Evolutionary conservation across 1,140 invertebrate species (phyloP).

Genomic region (Drosophila lowei): DNA sequence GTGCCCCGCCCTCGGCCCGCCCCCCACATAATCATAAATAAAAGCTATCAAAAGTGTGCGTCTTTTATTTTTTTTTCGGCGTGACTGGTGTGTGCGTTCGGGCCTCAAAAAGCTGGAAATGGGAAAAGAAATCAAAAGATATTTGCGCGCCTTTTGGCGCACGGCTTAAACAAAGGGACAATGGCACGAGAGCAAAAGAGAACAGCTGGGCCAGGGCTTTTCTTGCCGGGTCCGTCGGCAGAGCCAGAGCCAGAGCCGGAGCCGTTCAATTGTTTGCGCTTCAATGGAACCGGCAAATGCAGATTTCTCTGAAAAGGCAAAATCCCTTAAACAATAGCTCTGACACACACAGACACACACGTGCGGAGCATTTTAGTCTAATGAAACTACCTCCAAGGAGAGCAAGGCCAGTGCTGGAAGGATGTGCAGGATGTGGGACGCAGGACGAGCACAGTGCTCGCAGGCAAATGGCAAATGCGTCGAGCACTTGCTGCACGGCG

Average conservation of each 20-base stretch:
- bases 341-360: conserved; percentile 26
- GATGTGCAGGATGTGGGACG: conserved; percentile 22
- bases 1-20: neutral
- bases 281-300: conserved; percentile 69
- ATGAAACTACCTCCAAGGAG: conserved; percentile 60
- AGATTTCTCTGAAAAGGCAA: conserved; percentile 62
- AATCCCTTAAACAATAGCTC: conserved; percentile 68
- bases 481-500: conserved; percentile 52
- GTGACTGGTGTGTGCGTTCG: conserved; percentile 24
- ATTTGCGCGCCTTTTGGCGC: conserved; percentile 76
- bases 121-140: conserved; percentile 68
- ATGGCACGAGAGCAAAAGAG: conserved; percentile 62
- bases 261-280: conserved; percentile 67
- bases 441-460: neutral
- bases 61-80: conserved; percentile 66
- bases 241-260: conserved; percentile 26
- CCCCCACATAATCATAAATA: conserved; percentile 66
- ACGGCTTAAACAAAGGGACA: conserved; percentile 68
- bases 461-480: conserved; percentile 18
- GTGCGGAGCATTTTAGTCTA: conserved; percentile 69
- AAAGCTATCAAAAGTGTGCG: conserved; percentile 75
- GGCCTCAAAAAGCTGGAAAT: conserved; percentile 23
- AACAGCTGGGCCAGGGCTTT: conserved; percentile 67
- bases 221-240: neutral
- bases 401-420: conserved; percentile 21